Conservation (phyloP, 2,797 vertebrate genomes). For the Mareca strepera region DNA sequence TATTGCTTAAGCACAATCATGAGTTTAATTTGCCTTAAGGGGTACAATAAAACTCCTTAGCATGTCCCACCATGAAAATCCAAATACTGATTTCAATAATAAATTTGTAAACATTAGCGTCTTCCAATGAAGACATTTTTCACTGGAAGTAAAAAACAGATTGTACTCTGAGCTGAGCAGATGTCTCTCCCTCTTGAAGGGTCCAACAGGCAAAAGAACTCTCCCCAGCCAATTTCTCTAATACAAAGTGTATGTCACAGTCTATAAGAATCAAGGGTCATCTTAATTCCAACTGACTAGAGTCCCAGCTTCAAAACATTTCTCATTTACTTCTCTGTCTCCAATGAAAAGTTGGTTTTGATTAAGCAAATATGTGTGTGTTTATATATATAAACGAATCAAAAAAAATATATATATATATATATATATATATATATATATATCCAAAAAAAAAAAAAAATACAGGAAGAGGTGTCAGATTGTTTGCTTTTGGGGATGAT, state of each 20-base stretch:
- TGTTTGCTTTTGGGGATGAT: not conserved
- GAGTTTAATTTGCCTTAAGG: not conserved
- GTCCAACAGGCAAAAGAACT: not conserved
- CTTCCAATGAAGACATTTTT: not conserved
- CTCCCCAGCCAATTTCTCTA: not conserved
- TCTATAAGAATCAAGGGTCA: not conserved
- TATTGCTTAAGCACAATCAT: not conserved
- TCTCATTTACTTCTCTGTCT: not conserved
- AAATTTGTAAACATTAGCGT: not conserved
- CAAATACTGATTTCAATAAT: not conserved
- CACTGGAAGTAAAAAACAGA: not conserved
- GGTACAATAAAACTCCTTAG: not conserved
- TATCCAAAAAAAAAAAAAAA: too few species aligned
- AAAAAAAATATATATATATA: too few species aligned
- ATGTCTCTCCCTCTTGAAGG: not conserved
- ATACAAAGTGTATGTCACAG: not conserved
- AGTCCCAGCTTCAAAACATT: not conserved
- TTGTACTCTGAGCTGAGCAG: not conserved
- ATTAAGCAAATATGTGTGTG: not conserved
- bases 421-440: too few species aligned
- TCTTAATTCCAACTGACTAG: not conserved
- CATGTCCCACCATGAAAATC: not conserved
- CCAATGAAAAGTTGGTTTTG: not conserved
- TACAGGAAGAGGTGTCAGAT: fast-evolving
- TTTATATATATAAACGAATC: too few species aligned